These are phyloP conservation scores for Melinopterus prodromus DNA, from an alignment of 2,888 invertebrate species.

Conservation along the genomic window DNA sequence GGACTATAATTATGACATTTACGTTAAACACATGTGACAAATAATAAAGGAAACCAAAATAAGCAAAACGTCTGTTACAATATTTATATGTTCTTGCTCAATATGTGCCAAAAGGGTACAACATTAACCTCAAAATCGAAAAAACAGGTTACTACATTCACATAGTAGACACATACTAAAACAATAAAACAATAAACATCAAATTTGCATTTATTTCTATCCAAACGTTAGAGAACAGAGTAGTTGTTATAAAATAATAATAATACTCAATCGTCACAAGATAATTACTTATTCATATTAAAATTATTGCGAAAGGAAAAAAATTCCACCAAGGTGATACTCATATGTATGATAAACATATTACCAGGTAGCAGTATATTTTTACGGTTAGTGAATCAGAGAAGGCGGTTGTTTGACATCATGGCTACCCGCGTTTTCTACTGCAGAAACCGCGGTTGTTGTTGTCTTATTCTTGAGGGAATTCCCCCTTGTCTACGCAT, in stretches of 20 bases:
- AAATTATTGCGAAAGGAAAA: constrained; percentile 4
- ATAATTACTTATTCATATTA: neutral
- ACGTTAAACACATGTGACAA: too few relatives aligned
- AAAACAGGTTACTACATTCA: neutral
- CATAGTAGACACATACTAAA: neutral
- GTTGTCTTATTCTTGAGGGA: neutral
- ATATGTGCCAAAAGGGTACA: neutral
- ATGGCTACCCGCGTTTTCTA: neutral
- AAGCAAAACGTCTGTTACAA: too few relatives aligned
- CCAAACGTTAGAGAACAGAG: neutral
- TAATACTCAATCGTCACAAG: too few relatives aligned
- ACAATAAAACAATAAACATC: neutral
- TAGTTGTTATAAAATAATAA: too few relatives aligned
- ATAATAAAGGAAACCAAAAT: too few relatives aligned
- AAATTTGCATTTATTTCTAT: neutral
- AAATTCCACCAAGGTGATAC: neutral
- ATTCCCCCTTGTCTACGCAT: neutral
- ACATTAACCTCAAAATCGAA: neutral
- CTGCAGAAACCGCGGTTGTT: neutral
- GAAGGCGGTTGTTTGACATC: neutral
- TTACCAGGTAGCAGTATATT: neutral
- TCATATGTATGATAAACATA: neutral
- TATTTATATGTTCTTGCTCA: neutral
- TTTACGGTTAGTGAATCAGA: neutral
- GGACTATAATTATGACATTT: neutral